Base-by-base conservation (phyloP, 2,797 vertebrate species). In the Melanotaenia trifasciata region DNA sequence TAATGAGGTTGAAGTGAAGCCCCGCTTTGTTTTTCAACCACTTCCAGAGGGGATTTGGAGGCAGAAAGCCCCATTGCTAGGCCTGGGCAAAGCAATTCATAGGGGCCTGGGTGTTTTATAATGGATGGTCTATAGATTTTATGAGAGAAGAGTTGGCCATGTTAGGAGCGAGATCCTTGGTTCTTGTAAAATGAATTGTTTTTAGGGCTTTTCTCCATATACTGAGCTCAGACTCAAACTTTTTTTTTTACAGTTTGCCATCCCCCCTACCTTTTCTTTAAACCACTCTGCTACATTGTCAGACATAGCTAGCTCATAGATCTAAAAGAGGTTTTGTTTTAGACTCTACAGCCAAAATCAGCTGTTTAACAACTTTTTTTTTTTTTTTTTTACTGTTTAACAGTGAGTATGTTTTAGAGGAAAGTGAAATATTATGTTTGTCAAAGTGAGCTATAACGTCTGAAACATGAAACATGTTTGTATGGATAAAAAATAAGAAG, bases 1-100 rank as follows among this genome's bases (percentile, higher is more conserved):
- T 92, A 92, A 92, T 92, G 90, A 92, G 89, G 88, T 90, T 90
- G 86, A 91, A 91, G 89, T 82, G 83, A 92, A 93, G 83, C 64
- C 81, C 76, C 10, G 63, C 83, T 88, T 86, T 89, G 85, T 90
- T 86, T 89, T 87, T 87, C 83, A 87, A 91, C 84, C 76, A 83
- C 90, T 90, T 92, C 89, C 90, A 92, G 89, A 80, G 90, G 85
- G 83, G 79, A 79, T 85, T 86, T 87, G 76, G 85, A 87, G 81
- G 86, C 79, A 87, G 67, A 70, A 78, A 22, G 79, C 67, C 63
- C 72, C 22, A 84, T 79, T 86, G 80, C 81, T 80, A 79, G 77
- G 71, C 64, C 75, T 45, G 24, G 72, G 86, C 66, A 47, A 74
- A 79, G 63, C 32, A 86, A 71, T 87, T 87, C 86, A 75, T 83